These are phyloP conservation scores for Leuciscus waleckii DNA, from an alignment of 2,797 vertebrate genomes.

Conservation along the genomic window DNA sequence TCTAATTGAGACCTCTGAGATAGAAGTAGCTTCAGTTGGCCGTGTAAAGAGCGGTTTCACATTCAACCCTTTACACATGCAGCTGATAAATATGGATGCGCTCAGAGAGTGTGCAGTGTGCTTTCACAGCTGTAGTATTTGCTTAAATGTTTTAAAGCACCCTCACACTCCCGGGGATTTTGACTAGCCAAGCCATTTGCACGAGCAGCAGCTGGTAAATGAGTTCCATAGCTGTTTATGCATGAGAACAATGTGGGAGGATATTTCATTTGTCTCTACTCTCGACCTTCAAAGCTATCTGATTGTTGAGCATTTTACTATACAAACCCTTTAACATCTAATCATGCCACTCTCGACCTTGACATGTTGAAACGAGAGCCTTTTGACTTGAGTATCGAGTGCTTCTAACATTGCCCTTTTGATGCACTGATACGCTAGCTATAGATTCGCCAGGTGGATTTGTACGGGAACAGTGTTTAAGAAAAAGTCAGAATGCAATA, in stretches of 20 bases:
- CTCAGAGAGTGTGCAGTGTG: background rate
- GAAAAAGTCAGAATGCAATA: background rate
- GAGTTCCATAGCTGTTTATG: slow-evolving; percentile 56
- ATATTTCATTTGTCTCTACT: slow-evolving; percentile 49
- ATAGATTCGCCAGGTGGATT: slow-evolving; percentile 39
- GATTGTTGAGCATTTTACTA: slow-evolving; percentile 44
- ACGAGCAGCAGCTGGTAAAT: slow-evolving; percentile 50
- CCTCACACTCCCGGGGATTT: slow-evolving; percentile 43
- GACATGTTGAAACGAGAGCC: slow-evolving; percentile 56
- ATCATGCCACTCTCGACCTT: slow-evolving; percentile 58
- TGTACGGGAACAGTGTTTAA: slow-evolving; percentile 7
- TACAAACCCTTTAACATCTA: slow-evolving; percentile 51
- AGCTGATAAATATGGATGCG: slow-evolving; percentile 45
- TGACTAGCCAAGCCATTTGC: slow-evolving; percentile 43
- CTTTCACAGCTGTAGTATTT: slow-evolving; percentile 58
- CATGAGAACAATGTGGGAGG: slow-evolving; percentile 50
- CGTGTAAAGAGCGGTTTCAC: background rate
- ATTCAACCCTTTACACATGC: slow-evolving; percentile 13
- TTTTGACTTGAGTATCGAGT: slow-evolving; percentile 55
- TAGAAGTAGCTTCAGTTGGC: slow-evolving; percentile 41
- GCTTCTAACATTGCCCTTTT: slow-evolving; percentile 48
- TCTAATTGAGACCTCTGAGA: slow-evolving; percentile 71
- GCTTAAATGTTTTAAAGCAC: slow-evolving; percentile 64
- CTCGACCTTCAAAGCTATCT: slow-evolving; percentile 60
- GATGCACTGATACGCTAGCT: slow-evolving; percentile 33